Evolutionary conservation across 2,797 vertebrate genomes (phyloP).

Genomic region (Falco novaeseelandiae): DNA sequence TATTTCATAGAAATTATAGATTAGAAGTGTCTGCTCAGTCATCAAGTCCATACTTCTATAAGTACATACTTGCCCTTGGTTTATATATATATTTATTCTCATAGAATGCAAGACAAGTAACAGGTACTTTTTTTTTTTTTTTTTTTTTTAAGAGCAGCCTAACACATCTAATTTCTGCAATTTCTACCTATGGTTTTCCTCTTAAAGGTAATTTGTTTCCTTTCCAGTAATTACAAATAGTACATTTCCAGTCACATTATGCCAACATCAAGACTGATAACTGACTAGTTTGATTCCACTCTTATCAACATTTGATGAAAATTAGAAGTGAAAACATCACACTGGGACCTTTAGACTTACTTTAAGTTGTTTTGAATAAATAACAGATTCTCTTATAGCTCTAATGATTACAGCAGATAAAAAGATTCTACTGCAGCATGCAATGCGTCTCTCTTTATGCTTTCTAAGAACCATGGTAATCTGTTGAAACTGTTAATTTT

Average conservation of each 20-base stretch:
- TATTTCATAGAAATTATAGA: not conserved
- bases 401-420: slow-evolving; percentile 63
- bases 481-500: slow-evolving; percentile 19
- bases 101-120: slow-evolving; percentile 4
- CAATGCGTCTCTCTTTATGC: not conserved
- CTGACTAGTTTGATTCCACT: slow-evolving; percentile 77
- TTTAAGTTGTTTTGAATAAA: slow-evolving; percentile 79
- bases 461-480: not conserved
- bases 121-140: not conserved
- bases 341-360: slow-evolving; percentile 71
- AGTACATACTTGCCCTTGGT: not conserved
- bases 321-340: slow-evolving; percentile 77
- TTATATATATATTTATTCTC: not conserved
- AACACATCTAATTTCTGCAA: slow-evolving; percentile 78
- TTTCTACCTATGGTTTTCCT: slow-evolving; percentile 83
- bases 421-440: not conserved
- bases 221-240: slow-evolving; percentile 82
- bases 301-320: slow-evolving; percentile 76
- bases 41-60: not conserved
- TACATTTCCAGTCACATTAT: slow-evolving; percentile 76
- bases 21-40: not conserved
- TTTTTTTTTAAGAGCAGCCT: slow-evolving; percentile 67
- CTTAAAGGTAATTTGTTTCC: slow-evolving; percentile 83
- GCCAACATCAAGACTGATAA: slow-evolving; percentile 69
- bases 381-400: slow-evolving; percentile 59